Evolutionary conservation across 2,888 invertebrate species (phyloP).

Genomic region (Aspidiotus rigidus): DNA sequence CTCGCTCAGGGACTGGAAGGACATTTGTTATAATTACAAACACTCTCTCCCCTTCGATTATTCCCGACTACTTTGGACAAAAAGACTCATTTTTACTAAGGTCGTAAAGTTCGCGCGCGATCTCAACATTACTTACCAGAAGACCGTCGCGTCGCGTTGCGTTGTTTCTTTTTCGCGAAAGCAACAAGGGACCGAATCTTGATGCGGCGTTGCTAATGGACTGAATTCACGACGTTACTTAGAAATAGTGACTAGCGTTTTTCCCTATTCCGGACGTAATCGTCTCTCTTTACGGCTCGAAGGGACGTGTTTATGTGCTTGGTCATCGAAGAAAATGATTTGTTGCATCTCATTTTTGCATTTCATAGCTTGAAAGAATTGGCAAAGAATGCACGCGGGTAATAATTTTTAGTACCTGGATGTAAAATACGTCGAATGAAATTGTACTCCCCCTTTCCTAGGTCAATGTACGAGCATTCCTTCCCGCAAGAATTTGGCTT

Average conservation of each 20-base stretch:
- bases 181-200: not conserved
- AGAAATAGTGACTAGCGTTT: not conserved
- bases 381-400: no score
- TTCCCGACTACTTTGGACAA: not conserved
- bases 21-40: conserved; percentile 4
- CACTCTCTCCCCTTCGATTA: not conserved
- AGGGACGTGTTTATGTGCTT: no score
- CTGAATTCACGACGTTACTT: not conserved
- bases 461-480: no score
- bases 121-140: not conserved
- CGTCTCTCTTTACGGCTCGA: no score
- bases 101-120: not conserved
- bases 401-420: no score
- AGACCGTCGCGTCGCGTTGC: not conserved
- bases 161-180: not conserved
- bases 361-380: no score
- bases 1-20: not conserved
- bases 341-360: no score
- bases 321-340: no score
- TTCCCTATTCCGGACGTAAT: not conserved
- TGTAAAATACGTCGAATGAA: no score
- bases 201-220: not conserved
- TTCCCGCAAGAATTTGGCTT: no score
- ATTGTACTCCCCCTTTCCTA: no score
- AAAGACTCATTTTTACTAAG: not conserved